phyloP scores from a whole-genome alignment of 1,140 invertebrate genomes.

The Bombus pyrosoma region DNA sequence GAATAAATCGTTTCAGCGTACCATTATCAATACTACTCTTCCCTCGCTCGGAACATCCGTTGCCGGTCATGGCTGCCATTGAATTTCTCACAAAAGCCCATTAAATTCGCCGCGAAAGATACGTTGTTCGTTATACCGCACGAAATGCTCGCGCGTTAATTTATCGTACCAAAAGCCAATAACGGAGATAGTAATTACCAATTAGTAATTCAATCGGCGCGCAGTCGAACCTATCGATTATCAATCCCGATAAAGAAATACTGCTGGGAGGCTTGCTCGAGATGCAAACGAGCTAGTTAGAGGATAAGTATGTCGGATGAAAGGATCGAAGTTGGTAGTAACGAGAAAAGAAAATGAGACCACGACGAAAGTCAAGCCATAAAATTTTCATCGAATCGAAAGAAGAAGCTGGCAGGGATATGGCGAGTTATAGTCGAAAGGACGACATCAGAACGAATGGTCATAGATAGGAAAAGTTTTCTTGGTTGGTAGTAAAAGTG shows the following conservation, averaged over 20 bases:
- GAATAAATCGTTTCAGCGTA: neutral
- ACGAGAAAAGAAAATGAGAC: neutral
- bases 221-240: neutral
- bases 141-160: neutral
- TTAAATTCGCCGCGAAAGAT: neutral
- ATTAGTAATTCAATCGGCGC: conserved; percentile 8
- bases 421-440: conserved; percentile 27
- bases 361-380: neutral
- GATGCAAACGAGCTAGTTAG: neutral
- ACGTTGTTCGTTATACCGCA: too few relatives aligned
- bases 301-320: neutral
- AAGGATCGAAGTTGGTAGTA: neutral
- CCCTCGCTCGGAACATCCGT: neutral
- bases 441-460: neutral
- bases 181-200: conserved; percentile 9
- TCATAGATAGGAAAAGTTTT: conserved; percentile 61
- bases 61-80: neutral
- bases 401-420: conserved; percentile 12
- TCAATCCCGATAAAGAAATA: neutral
- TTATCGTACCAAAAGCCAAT: conserved; percentile 3
- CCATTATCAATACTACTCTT: neutral
- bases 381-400: conserved; percentile 42
- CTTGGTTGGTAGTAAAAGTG: conserved; percentile 46
- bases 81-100: neutral
- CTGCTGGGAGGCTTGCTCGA: too few relatives aligned